These are phyloP conservation scores for Megalopta genalis DNA, from an alignment of 1,140 invertebrate genomes.

Conservation along the genomic window DNA sequence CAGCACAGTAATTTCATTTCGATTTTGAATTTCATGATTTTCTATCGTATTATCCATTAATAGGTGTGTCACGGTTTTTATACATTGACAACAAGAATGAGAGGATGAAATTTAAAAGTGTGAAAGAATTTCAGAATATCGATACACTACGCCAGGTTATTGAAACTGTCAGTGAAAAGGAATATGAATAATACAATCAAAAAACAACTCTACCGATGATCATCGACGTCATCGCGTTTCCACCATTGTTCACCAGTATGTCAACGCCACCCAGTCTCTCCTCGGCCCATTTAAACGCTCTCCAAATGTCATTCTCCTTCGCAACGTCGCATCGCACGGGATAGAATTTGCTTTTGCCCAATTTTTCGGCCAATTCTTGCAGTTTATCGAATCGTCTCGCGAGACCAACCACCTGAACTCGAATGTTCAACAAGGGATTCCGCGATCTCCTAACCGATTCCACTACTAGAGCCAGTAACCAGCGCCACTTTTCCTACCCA, in stretches of 20 bases:
- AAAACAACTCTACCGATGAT: conserved; percentile 43
- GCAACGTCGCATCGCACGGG: conserved; percentile 82
- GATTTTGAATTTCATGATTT: no score
- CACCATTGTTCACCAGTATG: conserved; percentile 86
- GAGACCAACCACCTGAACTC: conserved; percentile 83
- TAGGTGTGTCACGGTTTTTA: no score
- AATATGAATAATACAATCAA: no score
- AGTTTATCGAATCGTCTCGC: conserved; percentile 80
- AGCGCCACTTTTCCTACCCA: conserved; percentile 83
- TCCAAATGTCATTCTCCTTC: conserved; percentile 83
- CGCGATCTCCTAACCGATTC: conserved; percentile 85
- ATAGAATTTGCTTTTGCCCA: conserved; percentile 63
- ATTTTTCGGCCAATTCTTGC: conserved; percentile 52
- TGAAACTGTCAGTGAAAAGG: no score
- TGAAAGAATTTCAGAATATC: conserved; percentile 89
- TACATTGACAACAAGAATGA: no score
- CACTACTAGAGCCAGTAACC: conserved; percentile 87
- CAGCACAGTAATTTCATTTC: no score
- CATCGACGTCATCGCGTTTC: conserved; percentile 58
- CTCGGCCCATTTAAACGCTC: conserved; percentile 82
- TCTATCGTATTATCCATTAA: no score
- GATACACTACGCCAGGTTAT: conserved; percentile 80
- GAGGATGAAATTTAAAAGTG: conserved; percentile 51
- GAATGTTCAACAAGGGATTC: conserved; percentile 81
- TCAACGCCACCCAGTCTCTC: conserved; percentile 82